phyloP scores from a whole-genome alignment of 2,797 vertebrate species.

The Novumbra hubbsi region DNA sequence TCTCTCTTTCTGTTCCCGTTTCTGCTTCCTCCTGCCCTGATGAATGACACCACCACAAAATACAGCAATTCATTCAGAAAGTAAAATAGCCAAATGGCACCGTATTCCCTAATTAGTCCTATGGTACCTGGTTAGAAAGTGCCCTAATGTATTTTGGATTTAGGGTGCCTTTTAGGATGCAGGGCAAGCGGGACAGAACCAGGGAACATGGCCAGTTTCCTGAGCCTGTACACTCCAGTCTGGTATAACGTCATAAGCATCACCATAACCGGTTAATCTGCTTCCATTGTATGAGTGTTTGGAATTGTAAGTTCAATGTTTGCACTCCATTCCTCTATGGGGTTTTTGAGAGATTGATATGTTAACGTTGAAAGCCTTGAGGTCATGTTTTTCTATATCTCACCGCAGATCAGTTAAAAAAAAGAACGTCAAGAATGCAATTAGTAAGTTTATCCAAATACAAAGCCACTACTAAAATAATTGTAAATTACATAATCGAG shows the following conservation, averaged over 20 bases:
- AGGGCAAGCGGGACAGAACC: background rate
- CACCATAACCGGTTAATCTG: background rate
- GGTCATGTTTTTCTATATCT: background rate
- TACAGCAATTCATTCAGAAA: background rate
- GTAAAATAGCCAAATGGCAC: background rate
- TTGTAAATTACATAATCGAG: background rate
- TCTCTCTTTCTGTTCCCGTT: constrained; percentile 68
- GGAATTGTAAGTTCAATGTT: background rate
- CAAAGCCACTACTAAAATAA: background rate
- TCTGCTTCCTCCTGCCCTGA: constrained; percentile 73
- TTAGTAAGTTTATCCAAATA: background rate
- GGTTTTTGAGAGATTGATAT: background rate
- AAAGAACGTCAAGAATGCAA: background rate
- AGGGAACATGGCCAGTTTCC: background rate
- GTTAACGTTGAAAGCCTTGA: background rate
- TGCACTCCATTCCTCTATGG: background rate
- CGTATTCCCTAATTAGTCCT: background rate
- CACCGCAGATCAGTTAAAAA: background rate
- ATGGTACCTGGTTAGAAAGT: background rate
- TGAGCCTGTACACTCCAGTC: background rate
- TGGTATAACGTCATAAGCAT: background rate
- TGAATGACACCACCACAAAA: constrained; percentile 58
- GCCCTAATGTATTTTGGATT: background rate
- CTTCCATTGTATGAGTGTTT: background rate
- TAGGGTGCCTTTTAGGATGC: background rate